These are phyloP conservation scores for Amiota mariae DNA, from an alignment of 2,888 invertebrate genomes.

Conservation along the genomic window DNA sequence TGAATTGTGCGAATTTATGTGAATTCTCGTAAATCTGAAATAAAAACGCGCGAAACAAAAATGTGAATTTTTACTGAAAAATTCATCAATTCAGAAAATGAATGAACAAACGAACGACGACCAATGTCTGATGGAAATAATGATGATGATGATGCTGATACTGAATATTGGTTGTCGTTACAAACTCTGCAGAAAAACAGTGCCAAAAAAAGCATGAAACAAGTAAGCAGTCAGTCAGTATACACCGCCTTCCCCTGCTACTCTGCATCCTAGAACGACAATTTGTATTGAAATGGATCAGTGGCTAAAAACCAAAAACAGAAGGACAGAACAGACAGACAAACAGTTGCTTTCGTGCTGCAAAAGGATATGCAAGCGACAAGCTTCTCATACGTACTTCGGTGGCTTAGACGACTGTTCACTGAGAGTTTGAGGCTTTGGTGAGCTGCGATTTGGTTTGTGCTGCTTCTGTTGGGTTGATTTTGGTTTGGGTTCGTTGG, in stretches of 20 bases:
- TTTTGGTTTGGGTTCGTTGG: conserved; percentile 56
- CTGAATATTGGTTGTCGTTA: not conserved
- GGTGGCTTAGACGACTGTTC: not conserved
- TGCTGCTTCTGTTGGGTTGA: not conserved
- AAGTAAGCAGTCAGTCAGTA: not conserved
- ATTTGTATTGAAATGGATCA: not conserved
- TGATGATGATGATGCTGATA: not conserved
- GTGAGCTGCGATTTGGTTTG: not conserved
- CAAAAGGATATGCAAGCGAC: conserved; percentile 16
- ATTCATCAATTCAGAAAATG: conserved; percentile 21
- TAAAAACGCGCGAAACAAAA: not conserved
- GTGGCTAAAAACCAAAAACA: not conserved
- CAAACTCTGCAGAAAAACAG: conserved; percentile 20
- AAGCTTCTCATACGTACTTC: not conserved
- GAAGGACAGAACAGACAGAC: not conserved
- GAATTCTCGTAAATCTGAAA: conserved; percentile 6
- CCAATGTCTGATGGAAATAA: not conserved
- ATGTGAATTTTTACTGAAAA: conserved; percentile 20
- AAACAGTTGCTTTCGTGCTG: not conserved
- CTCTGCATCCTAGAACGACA: not conserved
- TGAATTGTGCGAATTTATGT: no score
- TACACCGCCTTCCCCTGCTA: not conserved
- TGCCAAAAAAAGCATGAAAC: not conserved
- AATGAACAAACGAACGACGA: not conserved
- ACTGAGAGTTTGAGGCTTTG: not conserved